Conservation (phyloP, 2,888 invertebrate genomes). For the Diogma glabrata region DNA sequence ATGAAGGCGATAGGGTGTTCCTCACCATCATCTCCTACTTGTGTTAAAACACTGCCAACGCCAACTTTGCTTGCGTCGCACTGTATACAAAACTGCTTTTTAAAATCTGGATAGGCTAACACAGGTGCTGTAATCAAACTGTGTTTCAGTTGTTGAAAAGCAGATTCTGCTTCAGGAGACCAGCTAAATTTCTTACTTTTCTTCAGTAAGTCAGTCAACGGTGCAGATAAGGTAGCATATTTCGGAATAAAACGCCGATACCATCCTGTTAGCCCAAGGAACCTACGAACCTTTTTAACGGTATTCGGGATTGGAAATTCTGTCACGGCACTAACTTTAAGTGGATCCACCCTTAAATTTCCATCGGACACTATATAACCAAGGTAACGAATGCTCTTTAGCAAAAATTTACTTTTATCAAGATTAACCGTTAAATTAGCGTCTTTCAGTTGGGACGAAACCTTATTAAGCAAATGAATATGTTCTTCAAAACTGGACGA, state of each 20-base stretch:
- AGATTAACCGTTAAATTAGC: neutral
- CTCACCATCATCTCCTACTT: neutral
- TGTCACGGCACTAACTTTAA: constrained; percentile 9
- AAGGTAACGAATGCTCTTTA: constrained; percentile 4
- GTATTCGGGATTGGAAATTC: constrained; percentile 17
- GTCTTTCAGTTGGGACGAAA: neutral
- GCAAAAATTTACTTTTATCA: neutral
- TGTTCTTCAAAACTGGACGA: constrained; percentile 1
- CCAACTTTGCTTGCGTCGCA: too few relatives aligned
- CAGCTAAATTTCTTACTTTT: neutral
- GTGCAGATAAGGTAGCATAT: constrained; percentile 9
- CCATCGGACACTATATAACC: constrained; percentile 12
- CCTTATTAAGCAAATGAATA: neutral
- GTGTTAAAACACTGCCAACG: neutral
- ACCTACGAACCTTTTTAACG: constrained; percentile 16
- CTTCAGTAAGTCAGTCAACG: constrained; percentile 12
- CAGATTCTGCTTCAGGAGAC: neutral
- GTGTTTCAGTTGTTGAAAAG: constrained; percentile 12
- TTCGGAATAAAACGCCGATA: constrained; percentile 12
- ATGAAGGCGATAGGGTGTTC: neutral
- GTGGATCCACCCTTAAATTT: neutral
- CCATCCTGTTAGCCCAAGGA: constrained; percentile 19
- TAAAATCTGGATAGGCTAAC: neutral
- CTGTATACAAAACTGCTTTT: too few relatives aligned
- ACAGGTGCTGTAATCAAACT: neutral